Conservation (phyloP, 2,113 vertebrate genomes). For the Pristiophorus japonicus region DNA sequence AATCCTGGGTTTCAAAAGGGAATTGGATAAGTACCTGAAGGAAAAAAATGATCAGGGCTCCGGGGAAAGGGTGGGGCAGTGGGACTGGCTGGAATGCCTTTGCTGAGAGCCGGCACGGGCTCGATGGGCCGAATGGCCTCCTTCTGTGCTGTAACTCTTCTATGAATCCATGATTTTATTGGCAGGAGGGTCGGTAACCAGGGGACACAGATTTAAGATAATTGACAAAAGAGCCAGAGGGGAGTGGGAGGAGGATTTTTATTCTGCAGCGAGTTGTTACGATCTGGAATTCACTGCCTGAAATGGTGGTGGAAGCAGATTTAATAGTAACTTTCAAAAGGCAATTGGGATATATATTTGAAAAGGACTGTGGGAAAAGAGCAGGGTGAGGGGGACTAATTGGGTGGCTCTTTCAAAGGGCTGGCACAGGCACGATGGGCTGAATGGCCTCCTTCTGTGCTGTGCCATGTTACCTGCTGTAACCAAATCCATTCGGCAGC, state of each 20-base stretch:
- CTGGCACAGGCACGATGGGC: neutral
- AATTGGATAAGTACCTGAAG: no score
- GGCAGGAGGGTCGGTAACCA: neutral
- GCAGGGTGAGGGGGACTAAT: neutral
- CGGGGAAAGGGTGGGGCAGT: no score
- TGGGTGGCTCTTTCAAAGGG: neutral
- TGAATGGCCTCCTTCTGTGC: neutral
- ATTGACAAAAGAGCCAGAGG: neutral
- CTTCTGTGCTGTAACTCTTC: no score
- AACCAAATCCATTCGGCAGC: neutral
- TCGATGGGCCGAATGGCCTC: no score
- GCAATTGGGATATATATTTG: neutral
- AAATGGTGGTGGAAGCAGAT: neutral
- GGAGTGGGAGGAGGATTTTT: neutral
- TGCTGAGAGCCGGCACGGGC: no score
- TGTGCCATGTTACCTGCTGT: neutral
- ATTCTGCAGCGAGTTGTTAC: neutral
- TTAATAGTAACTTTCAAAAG: neutral
- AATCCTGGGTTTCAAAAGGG: no score
- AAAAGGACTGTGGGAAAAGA: neutral
- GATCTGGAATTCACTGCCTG: neutral
- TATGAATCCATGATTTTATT: no score
- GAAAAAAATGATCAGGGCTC: no score
- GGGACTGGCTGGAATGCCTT: no score
- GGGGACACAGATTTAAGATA: neutral